Percentiles rank a stretch among this genome's conserved stretches.
These are phyloP conservation scores for Achroia grisella DNA, from an alignment of 1,140 invertebrate genomes.

Conservation along the genomic window DNA sequence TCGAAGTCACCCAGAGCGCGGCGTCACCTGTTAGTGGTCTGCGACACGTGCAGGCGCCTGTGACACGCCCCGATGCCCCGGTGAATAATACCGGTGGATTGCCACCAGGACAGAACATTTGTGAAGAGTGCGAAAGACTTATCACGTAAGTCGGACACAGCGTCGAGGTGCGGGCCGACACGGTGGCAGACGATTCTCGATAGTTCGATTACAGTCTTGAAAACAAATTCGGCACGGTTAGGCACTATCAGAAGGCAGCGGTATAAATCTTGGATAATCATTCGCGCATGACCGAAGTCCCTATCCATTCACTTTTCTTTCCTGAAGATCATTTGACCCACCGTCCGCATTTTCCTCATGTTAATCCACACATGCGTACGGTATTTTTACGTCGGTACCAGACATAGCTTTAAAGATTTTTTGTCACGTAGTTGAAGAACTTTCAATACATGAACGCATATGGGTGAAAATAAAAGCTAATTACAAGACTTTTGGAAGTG, in stretches of 20 bases:
- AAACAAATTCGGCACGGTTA: not conserved
- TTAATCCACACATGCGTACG: not conserved
- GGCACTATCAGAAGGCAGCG: not conserved
- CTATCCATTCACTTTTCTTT: no score
- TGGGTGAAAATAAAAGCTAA: no score
- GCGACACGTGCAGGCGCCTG: slow-evolving; percentile 82
- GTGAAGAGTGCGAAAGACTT: slow-evolving; percentile 92
- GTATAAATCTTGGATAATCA: no score
- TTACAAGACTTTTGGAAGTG: no score
- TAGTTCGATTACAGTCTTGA: no score
- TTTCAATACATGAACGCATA: no score
- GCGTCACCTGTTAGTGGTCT: slow-evolving; percentile 53
- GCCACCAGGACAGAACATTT: slow-evolving; percentile 91
- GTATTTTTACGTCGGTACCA: not conserved
- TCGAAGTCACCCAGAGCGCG: slow-evolving; percentile 39
- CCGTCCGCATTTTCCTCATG: not conserved
- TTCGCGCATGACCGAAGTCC: no score
- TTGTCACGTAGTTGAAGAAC: no score
- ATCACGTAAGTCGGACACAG: slow-evolving; percentile 88
- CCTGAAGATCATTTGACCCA: no score
- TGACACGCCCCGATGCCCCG: slow-evolving; percentile 81
- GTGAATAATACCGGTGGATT: slow-evolving; percentile 79
- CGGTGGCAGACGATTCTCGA: slow-evolving; percentile 46
- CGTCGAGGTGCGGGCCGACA: slow-evolving; percentile 41
- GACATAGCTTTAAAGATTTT: no score